These are phyloP conservation scores for Liopterus haemorrhoidalis DNA, from an alignment of 2,888 invertebrate genomes.

Conservation along the genomic window DNA sequence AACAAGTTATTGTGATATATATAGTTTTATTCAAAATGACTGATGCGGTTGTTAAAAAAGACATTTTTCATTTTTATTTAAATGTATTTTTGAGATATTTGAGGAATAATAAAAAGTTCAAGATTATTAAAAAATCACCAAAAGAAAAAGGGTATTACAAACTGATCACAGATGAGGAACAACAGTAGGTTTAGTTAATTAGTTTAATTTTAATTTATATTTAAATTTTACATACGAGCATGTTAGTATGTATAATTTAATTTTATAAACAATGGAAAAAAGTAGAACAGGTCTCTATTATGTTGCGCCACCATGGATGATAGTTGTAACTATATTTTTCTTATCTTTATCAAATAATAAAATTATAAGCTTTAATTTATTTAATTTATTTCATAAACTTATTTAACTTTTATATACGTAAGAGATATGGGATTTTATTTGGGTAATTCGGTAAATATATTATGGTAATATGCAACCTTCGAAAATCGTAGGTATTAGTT, in stretches of 20 bases:
- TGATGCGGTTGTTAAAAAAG: conserved; percentile 13
- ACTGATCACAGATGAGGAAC: conserved; percentile 65
- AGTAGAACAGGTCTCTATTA: neutral
- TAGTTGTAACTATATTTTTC: too few relatives aligned
- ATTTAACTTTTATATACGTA: too few relatives aligned
- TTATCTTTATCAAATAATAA: too few relatives aligned
- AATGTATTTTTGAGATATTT: conserved; percentile 30
- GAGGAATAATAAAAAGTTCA: conserved; percentile 37
- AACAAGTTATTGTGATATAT: conserved; percentile 22
- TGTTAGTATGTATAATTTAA: conserved; percentile 3
- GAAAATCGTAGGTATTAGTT: too few relatives aligned
- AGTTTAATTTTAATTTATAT: neutral
- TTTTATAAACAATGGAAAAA: conserved; percentile 1
- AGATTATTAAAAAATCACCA: conserved; percentile 47
- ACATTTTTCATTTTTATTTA: conserved; percentile 29
- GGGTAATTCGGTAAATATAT: too few relatives aligned
- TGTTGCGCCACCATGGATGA: too few relatives aligned
- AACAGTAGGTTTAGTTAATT: conserved; percentile 49
- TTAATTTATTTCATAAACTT: too few relatives aligned
- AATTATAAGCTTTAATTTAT: too few relatives aligned
- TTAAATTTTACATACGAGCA: too few relatives aligned
- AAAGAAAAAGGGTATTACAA: conserved; percentile 56
- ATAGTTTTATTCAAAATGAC: conserved; percentile 37
- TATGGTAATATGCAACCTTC: too few relatives aligned
- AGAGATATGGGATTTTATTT: too few relatives aligned